phyloP scores from a whole-genome alignment of 2,888 invertebrate genomes.

The Archips crataeganus region DNA sequence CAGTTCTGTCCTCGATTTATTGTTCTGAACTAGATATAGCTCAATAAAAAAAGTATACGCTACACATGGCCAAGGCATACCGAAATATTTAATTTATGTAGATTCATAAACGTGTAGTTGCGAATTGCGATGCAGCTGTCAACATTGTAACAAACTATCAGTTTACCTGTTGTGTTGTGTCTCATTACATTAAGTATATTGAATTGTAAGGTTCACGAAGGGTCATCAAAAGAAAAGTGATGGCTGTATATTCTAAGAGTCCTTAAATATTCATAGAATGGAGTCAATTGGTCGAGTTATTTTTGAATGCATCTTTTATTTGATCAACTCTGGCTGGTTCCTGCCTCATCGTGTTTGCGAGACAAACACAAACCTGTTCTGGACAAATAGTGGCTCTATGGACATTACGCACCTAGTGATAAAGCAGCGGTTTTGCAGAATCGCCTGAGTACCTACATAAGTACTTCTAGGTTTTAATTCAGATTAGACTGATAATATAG shows the following conservation, averaged over 20 bases:
- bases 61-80: no score
- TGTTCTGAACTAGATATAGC: no score
- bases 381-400: conserved; percentile 30
- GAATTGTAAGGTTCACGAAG: background rate
- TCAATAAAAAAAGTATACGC: no score
- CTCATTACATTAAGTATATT: no score
- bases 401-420: conserved; percentile 7
- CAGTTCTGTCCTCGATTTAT: no score
- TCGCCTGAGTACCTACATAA: no score
- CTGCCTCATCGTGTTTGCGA: conserved; percentile 23
- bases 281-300: conserved; percentile 17
- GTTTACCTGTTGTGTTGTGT: no score
- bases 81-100: no score
- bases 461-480: background rate
- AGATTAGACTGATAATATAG: no score
- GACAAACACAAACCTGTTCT: conserved; percentile 22
- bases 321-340: background rate
- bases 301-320: conserved; percentile 15
- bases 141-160: no score
- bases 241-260: background rate
- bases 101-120: no score
- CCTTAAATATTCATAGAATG: background rate
- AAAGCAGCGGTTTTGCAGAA: conserved; percentile 17
- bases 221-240: background rate
- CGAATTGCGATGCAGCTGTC: no score